Percentiles rank a stretch among this genome's conserved stretches.
phyloP scores from a whole-genome alignment of 2,113 vertebrate genomes.

The Ceyx cyanopectus region DNA sequence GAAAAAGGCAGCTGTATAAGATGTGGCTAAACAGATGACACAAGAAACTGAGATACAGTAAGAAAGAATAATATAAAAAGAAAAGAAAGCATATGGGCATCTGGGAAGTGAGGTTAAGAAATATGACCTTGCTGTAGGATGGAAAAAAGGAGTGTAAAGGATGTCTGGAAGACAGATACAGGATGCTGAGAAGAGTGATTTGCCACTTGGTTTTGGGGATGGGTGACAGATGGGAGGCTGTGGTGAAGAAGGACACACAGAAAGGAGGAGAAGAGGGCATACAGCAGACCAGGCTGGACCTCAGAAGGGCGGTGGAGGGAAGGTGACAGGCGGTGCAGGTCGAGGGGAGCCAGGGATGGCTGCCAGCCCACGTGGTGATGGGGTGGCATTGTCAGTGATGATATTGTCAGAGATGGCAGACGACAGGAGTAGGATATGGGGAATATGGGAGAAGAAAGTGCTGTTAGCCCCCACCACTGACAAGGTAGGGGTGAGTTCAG shows the following conservation, averaged over 20 bases:
- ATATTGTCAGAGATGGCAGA: neutral
- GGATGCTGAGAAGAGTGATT: neutral
- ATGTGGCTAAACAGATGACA: neutral
- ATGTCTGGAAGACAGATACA: neutral
- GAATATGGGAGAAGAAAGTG: neutral
- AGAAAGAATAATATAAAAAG: neutral
- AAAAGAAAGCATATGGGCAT: neutral
- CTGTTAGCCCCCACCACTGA: neutral
- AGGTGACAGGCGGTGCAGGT: constrained; percentile 17
- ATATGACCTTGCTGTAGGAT: neutral
- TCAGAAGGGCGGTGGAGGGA: neutral
- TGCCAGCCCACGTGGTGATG: neutral
- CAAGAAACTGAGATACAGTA: neutral
- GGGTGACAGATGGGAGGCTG: constrained; percentile 25
- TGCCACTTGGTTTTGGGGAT: neutral
- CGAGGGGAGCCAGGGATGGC: neutral
- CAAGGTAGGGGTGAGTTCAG: neutral
- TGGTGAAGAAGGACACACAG: neutral
- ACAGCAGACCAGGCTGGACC: neutral
- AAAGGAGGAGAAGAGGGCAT: neutral
- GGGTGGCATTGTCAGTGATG: neutral
- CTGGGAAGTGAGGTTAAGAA: neutral
- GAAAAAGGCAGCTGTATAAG: neutral
- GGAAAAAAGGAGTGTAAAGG: neutral
- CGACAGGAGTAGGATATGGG: neutral